A percentile compares a stretch with the other conserved stretches of the same genome.
These are phyloP conservation scores for Todiramphus chloris DNA, from an alignment of 2,113 vertebrate species.

Conservation along the genomic window DNA sequence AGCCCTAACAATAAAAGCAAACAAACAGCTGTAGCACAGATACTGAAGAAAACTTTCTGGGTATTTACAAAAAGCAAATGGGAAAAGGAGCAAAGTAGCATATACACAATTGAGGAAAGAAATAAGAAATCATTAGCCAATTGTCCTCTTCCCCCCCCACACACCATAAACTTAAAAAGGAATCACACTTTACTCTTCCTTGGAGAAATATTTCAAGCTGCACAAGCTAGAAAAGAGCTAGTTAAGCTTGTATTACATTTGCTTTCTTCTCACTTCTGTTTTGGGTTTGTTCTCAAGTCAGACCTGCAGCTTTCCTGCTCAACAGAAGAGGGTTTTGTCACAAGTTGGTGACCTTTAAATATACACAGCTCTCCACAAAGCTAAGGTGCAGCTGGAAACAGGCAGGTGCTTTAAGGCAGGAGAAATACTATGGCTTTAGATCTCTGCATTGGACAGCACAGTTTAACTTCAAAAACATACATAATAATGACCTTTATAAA, in stretches of 20 bases:
- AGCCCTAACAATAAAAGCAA: neutral
- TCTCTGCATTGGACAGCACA: neutral
- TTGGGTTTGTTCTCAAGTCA: neutral
- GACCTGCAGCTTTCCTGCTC: neutral
- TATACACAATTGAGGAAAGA: neutral
- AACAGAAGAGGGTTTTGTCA: neutral
- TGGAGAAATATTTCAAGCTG: neutral
- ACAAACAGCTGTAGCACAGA: neutral
- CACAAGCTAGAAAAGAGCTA: neutral
- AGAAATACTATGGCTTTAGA: neutral
- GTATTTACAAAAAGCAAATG: neutral
- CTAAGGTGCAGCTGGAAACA: neutral
- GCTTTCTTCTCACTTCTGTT: neutral
- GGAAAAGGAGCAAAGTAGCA: neutral
- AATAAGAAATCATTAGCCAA: neutral
- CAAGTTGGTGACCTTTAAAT: neutral
- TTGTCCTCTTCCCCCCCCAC: neutral
- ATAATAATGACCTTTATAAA: neutral
- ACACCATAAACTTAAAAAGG: neutral
- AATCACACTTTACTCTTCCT: neutral
- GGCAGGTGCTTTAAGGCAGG: neutral
- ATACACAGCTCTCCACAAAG: neutral
- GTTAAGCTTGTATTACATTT: neutral
- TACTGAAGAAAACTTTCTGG: fast-evolving
- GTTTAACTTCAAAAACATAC: neutral